A percentile compares a stretch with the other conserved stretches of the same genome.
Conservation (phyloP, 1,140 invertebrate species). For the Diorhabda sublineata region DNA sequence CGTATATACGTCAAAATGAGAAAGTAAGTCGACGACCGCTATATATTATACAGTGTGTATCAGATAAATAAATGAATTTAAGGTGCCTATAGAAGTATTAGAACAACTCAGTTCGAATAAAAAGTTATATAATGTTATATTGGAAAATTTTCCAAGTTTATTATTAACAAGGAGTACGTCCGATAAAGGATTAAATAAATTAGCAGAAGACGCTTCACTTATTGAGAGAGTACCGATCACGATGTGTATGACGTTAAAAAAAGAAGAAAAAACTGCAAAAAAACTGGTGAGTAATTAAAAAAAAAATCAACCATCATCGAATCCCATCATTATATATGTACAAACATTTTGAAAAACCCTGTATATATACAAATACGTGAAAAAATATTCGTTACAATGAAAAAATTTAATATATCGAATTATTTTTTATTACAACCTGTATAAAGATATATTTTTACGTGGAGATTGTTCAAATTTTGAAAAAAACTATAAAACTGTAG, state of each 20-base stretch:
- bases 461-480: too few species aligned
- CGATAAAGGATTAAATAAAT: slow-evolving; percentile 56
- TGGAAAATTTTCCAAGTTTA: slow-evolving; percentile 69
- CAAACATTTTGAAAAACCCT: too few species aligned
- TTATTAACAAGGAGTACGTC: slow-evolving; percentile 60
- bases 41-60: neutral
- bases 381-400: too few species aligned
- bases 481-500: too few species aligned
- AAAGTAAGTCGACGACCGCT: slow-evolving; percentile 51
- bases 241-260: slow-evolving; percentile 60
- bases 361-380: too few species aligned
- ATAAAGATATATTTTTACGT: too few species aligned
- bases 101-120: slow-evolving; percentile 62
- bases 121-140: slow-evolving; percentile 63
- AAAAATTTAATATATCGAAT: too few species aligned
- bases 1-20: slow-evolving; percentile 65
- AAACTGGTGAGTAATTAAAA: too few species aligned
- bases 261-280: slow-evolving; percentile 31
- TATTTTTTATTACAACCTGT: too few species aligned
- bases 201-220: slow-evolving; percentile 44
- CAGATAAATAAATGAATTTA: slow-evolving; percentile 33
- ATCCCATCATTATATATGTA: too few species aligned
- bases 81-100: slow-evolving; percentile 62
- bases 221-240: slow-evolving; percentile 52
- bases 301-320: too few species aligned